Conservation (phyloP, 2,797 vertebrate species). For the Amblyopsis hoosieri region DNA sequence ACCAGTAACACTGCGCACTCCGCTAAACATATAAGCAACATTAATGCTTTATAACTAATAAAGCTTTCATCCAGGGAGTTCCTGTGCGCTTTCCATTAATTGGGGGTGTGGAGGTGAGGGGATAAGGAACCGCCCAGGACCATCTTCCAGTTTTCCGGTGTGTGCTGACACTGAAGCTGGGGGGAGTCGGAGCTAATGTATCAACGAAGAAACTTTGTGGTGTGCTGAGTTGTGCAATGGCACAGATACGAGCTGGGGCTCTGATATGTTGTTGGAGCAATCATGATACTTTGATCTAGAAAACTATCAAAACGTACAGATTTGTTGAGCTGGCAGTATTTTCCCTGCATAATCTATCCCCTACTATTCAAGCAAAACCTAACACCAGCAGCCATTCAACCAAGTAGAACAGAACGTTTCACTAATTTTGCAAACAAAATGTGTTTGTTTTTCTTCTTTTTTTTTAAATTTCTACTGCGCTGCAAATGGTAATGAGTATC, state of each 20-base stretch:
- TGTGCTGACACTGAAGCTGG: slow-evolving; percentile 59
- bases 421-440: neutral
- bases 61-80: slow-evolving; percentile 77
- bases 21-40: slow-evolving; percentile 75
- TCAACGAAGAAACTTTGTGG: slow-evolving; percentile 47
- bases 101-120: slow-evolving; percentile 24
- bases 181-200: slow-evolving; percentile 30
- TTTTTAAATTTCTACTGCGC: neutral
- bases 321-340: neutral
- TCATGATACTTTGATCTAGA: slow-evolving; percentile 7
- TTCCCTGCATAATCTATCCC: neutral
- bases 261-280: slow-evolving; percentile 15
- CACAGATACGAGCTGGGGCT: slow-evolving; percentile 32
- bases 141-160: slow-evolving; percentile 75
- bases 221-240: slow-evolving; percentile 51
- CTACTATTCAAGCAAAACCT: neutral
- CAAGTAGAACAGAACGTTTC: neutral
- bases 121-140: slow-evolving; percentile 65
- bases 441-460: neutral
- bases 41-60: slow-evolving; percentile 79
- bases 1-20: slow-evolving; percentile 61
- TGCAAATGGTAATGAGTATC: slow-evolving; percentile 31
- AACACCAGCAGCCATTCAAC: neutral
- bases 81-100: slow-evolving; percentile 78
- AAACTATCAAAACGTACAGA: neutral